Evolutionary conservation across 2,888 invertebrate genomes (phyloP).

Genomic region (Euphydryas editha): DNA sequence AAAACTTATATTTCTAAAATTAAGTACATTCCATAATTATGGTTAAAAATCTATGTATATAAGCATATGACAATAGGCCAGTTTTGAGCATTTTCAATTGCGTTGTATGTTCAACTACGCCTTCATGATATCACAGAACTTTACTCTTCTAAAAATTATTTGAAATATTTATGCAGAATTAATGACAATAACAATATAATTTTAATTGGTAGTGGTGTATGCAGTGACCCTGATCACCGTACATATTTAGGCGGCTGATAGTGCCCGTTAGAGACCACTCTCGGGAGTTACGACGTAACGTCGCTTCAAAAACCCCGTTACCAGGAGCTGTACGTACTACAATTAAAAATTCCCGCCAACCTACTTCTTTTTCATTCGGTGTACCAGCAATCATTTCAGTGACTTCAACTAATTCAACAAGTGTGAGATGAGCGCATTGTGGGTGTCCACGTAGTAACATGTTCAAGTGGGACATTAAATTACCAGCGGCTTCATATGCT

Average conservation of each 20-base stretch:
- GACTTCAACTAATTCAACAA: conserved; percentile 86
- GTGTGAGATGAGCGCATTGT: conserved; percentile 86
- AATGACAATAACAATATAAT: conserved; percentile 89
- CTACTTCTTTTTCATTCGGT: conserved; percentile 61
- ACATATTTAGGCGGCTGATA: conserved; percentile 90
- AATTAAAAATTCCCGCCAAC: conserved; percentile 85
- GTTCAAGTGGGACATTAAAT: conserved; percentile 87
- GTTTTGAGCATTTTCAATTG: conserved; percentile 20
- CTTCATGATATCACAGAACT: conserved; percentile 43
- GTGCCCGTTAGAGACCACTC: conserved; percentile 86
- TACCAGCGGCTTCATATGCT: conserved; percentile 84
- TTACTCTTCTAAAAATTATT: conserved; percentile 18
- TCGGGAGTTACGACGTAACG: conserved; percentile 77
- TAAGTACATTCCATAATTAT: neutral
- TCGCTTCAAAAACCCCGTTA: conserved; percentile 90
- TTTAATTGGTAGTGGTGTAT: conserved; percentile 89
- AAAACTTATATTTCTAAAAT: neutral
- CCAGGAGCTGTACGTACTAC: conserved; percentile 87
- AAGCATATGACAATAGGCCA: neutral
- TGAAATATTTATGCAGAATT: conserved; percentile 40
- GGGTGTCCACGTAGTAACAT: conserved; percentile 81
- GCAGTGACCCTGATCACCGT: conserved; percentile 91
- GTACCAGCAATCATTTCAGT: conserved; percentile 82
- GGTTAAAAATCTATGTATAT: too few relatives aligned
- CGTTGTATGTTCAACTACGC: conserved; percentile 18